A percentile compares a stretch with the other conserved stretches of the same genome.
These are phyloP conservation scores for Pao palembangensis DNA, from an alignment of 2,113 vertebrate species.

Conservation along the genomic window DNA sequence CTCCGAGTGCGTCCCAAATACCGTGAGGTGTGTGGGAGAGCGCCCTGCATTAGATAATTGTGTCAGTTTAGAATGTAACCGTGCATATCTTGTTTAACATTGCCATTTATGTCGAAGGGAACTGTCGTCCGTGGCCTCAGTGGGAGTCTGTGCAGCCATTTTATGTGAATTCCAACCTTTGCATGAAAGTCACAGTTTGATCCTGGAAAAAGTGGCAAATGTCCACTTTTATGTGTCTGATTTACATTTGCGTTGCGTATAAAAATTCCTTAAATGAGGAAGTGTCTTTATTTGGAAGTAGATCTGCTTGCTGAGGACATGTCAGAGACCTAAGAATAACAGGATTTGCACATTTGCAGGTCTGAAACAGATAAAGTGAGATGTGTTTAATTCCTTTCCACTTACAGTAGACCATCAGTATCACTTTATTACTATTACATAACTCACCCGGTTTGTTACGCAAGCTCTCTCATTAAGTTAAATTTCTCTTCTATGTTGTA, in stretches of 20 bases:
- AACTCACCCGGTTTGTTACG: too few species aligned
- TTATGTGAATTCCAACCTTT: slow-evolving; percentile 7
- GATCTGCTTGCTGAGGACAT: too few species aligned
- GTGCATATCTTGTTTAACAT: slow-evolving; percentile 17
- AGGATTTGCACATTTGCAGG: too few species aligned
- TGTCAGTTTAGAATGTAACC: slow-evolving; percentile 6
- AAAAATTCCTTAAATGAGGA: too few species aligned
- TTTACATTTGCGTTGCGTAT: background rate
- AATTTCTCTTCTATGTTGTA: too few species aligned
- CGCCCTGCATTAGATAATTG: slow-evolving; percentile 16
- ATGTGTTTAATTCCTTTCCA: too few species aligned
- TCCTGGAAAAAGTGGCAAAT: background rate
- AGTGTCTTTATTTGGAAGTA: too few species aligned
- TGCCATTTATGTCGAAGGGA: slow-evolving; percentile 6
- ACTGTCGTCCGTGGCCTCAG: slow-evolving; percentile 4
- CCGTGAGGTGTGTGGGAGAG: slow-evolving; percentile 34
- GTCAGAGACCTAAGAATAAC: too few species aligned
- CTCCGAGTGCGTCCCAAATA: slow-evolving; percentile 39
- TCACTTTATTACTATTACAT: too few species aligned
- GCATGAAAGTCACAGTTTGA: slow-evolving; percentile 4
- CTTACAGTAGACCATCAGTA: too few species aligned
- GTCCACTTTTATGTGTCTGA: background rate
- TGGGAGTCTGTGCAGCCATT: background rate
- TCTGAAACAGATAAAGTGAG: too few species aligned
- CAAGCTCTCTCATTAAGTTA: too few species aligned